Evolutionary conservation across 2,797 vertebrate genomes (phyloP), one percentile per base, ranked within the genome.

Genomic region (Sylvilagus floridanus): DNA sequence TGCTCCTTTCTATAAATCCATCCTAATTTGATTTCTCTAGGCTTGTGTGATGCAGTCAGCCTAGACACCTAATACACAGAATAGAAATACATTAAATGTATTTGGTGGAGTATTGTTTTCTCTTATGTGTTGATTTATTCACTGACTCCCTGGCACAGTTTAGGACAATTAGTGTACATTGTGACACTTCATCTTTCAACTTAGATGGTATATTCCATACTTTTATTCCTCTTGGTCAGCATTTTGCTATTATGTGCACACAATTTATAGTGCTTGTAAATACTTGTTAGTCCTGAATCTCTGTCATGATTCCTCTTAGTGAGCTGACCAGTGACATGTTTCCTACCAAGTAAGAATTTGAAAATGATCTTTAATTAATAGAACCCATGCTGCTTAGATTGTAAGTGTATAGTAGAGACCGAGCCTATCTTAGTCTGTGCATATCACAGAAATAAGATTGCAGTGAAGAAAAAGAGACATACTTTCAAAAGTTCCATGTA

Each of bases 301-400:
- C 14, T 92, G 77, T 50, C 35, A 86, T n/a, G 24, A 63, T 62
- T 72, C 71, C 79, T 90, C 26, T 19, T 86, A 19, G 71, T 93
- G 16, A 95, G 28, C 3, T 92, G 42, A 21, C 89, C 68, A 22
- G 32, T 75, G 62, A 75, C 30, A 89, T 83, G n/a, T 75, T 94
- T 95, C 73, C 62, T 75, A 86, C 5, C 24, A 92, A 88, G 73
- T 54, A 52, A 95, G 91, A 84, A 91, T 81, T 82, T 95, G 7
- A 89, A 94, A 97, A 77, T 93, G 84, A 50, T 14, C 28, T 81
- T 68, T 12, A 88, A 30, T 47, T 66, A 63, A 60, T 78, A 93
- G 95, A 93, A 89, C 84, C 42, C 24, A 92, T 19, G 0, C 66
- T 69, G 13, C 90, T 22, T 79, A 60, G 82, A 71, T 32, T 94